Evolutionary conservation across 2,888 invertebrate species (phyloP).

Genomic region (Microchrysa polita): DNA sequence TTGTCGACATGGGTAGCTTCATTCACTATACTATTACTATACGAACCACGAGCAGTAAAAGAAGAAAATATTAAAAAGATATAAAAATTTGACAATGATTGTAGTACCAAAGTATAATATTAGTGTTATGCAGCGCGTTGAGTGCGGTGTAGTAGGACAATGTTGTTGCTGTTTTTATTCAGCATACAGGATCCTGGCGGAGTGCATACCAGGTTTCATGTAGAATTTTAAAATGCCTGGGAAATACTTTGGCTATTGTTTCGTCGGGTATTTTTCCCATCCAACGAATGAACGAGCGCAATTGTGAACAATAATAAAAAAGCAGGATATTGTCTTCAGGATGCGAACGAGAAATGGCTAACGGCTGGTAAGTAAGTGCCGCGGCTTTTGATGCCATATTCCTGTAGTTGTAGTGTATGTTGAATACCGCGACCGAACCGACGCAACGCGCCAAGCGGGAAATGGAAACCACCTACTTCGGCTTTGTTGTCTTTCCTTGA

Average conservation of each 20-base stretch:
- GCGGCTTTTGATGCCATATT: not conserved
- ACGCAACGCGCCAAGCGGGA: no score
- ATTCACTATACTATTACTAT: no score
- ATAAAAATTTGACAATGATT: slow-evolving; percentile 8
- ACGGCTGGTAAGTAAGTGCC: slow-evolving; percentile 16
- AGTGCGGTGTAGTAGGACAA: not conserved
- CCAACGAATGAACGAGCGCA: not conserved
- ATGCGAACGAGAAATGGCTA: slow-evolving; percentile 17
- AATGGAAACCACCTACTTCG: not conserved
- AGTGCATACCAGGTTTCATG: not conserved
- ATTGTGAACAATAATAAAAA: slow-evolving; percentile 20
- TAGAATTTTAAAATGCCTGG: slow-evolving; percentile 24
- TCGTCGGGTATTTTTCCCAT: not conserved
- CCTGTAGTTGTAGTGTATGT: no score
- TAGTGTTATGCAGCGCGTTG: not conserved
- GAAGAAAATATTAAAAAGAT: not conserved
- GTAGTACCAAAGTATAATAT: not conserved
- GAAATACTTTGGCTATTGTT: slow-evolving; percentile 22
- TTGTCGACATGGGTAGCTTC: no score
- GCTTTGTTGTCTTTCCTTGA: no score
- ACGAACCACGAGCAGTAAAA: not conserved
- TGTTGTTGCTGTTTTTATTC: no score
- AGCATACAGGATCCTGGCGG: not conserved
- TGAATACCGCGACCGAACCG: no score
- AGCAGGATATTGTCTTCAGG: slow-evolving; percentile 31